phyloP scores from a whole-genome alignment of 2,113 vertebrate species.

The Limnothrissa miodon region DNA sequence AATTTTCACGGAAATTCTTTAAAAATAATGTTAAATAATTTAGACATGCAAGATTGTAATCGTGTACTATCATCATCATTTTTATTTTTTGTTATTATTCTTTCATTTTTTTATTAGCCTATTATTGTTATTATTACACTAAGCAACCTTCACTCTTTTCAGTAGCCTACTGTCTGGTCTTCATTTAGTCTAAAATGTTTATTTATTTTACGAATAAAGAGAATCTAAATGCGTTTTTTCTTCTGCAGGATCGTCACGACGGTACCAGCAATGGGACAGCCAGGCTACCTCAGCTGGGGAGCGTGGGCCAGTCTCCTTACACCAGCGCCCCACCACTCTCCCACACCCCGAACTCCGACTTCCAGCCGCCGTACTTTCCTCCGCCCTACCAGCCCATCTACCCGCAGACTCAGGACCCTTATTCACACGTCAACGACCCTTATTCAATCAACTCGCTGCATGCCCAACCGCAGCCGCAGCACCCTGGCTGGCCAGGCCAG shows the following conservation, averaged over 20 bases:
- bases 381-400: constrained; percentile 97
- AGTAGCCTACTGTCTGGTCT: neutral
- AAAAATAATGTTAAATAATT: neutral
- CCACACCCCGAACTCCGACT: constrained; percentile 93
- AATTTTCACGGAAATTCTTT: neutral
- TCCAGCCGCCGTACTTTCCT: constrained; percentile 93
- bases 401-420: constrained; percentile 97
- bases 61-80: neutral
- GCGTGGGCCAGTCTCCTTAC: constrained; percentile 95
- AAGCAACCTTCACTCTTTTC: neutral
- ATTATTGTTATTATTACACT: neutral
- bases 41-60: neutral
- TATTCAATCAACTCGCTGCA: constrained; percentile 97
- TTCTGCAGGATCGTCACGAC: constrained; percentile 88
- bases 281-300: constrained; percentile 92
- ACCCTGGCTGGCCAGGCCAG: constrained; percentile 96
- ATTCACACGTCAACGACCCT: constrained; percentile 98
- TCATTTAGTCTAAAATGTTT: neutral
- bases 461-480: constrained; percentile 92
- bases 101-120: constrained; percentile 2
- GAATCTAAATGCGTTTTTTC: constrained; percentile 28
- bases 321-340: constrained; percentile 93
- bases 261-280: constrained; percentile 94
- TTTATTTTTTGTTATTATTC: constrained; percentile 24
- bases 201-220: neutral